Conservation (phyloP, 2,797 vertebrate genomes). For the Ctenopoma kingsleyae region DNA sequence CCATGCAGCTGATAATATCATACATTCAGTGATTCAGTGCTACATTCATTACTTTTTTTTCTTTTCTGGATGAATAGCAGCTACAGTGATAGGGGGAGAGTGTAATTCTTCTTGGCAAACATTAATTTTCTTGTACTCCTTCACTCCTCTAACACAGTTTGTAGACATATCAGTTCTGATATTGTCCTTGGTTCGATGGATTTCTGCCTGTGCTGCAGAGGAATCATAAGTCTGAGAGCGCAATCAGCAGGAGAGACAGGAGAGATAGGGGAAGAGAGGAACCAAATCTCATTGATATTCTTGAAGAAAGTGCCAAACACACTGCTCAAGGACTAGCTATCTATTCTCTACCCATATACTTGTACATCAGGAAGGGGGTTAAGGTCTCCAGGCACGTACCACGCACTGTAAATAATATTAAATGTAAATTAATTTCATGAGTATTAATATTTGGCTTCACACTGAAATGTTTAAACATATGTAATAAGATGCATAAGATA, state of each 20-base stretch:
- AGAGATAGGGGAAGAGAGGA: constrained; percentile 34
- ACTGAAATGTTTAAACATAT: too few species aligned
- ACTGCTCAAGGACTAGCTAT: constrained; percentile 41
- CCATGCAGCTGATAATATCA: constrained; percentile 29
- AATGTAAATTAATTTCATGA: too few species aligned
- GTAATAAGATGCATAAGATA: not conserved
- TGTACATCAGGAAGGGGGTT: constrained; percentile 6
- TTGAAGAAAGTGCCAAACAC: constrained; percentile 41
- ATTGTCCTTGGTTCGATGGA: constrained; percentile 66
- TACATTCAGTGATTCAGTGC: constrained; percentile 15
- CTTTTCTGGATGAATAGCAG: constrained; percentile 40
- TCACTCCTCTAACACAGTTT: constrained; percentile 38
- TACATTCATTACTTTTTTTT: constrained; percentile 31
- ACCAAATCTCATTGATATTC: constrained; percentile 48
- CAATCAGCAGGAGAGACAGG: constrained; percentile 47
- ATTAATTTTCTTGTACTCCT: constrained; percentile 60
- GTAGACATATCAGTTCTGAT: constrained; percentile 58
- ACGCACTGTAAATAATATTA: constrained; percentile 9
- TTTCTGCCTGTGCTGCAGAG: constrained; percentile 48
- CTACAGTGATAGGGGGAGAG: constrained; percentile 32
- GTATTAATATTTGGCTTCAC: too few species aligned
- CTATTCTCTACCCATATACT: constrained; percentile 34
- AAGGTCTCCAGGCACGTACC: not conserved
- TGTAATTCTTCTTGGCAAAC: constrained; percentile 61
- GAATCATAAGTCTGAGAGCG: constrained; percentile 59